phyloP scores from a whole-genome alignment of 2,797 vertebrate genomes.

The Chrosomus eos region DNA sequence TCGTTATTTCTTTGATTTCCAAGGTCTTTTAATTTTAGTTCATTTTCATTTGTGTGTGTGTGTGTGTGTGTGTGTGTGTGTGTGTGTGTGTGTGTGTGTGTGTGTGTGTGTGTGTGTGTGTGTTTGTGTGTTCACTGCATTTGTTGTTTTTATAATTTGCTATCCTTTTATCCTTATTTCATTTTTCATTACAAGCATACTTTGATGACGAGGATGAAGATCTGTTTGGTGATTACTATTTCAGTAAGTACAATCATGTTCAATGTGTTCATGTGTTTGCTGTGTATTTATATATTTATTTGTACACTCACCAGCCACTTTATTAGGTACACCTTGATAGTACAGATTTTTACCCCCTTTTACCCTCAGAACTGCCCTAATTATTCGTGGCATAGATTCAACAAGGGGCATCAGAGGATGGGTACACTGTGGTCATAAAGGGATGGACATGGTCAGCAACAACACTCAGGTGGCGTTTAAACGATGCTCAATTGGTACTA shows the following conservation, averaged over 20 bases:
- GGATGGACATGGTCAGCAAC: not conserved
- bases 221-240: conserved; percentile 53
- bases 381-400: not conserved
- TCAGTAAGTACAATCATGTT: conserved; percentile 59
- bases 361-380: not conserved
- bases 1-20: conserved; percentile 15
- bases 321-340: not conserved
- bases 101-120: conserved; percentile 45
- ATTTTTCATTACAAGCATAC: conserved; percentile 60
- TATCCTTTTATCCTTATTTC: conserved; percentile 31
- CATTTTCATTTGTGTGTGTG: conserved; percentile 14
- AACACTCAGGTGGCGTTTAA: not conserved
- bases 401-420: not conserved
- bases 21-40: conserved; percentile 15
- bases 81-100: conserved; percentile 34
- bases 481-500: not conserved
- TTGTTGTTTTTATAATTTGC: conserved; percentile 37
- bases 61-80: conserved; percentile 37
- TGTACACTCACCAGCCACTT: not conserved
- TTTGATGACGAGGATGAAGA: conserved; percentile 64
- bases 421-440: not conserved
- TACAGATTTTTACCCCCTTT: not conserved
- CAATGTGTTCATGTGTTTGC: conserved; percentile 24
- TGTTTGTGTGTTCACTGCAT: conserved; percentile 24
- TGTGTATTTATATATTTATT: conserved; percentile 11